Percentiles rank a stretch among this genome's conserved stretches.
Conservation (phyloP, 2,888 invertebrate genomes). For the Zaprionus obscuricornis region DNA sequence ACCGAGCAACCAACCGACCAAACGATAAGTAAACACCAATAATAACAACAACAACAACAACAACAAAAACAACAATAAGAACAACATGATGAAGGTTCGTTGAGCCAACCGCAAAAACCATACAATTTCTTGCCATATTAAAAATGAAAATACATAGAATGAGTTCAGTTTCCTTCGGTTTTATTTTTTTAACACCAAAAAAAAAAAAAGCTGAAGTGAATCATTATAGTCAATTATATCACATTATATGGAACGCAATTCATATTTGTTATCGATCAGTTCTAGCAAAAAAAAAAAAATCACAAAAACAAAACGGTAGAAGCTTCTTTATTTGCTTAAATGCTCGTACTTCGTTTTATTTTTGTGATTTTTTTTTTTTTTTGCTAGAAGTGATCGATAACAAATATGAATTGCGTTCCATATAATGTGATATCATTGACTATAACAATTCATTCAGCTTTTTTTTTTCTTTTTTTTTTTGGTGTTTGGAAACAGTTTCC, state of each 20-base stretch:
- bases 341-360: conserved; percentile 51
- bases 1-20: conserved; percentile 49
- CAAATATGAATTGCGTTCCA: conserved; percentile 25
- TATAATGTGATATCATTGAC: conserved; percentile 27
- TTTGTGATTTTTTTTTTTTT: conserved; percentile 58
- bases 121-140: conserved; percentile 33
- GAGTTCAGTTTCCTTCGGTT: too few relatives aligned
- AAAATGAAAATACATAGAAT: too few relatives aligned
- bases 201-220: conserved; percentile 16
- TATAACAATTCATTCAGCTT: conserved; percentile 22
- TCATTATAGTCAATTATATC: conserved; percentile 11
- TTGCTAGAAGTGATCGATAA: conserved; percentile 39
- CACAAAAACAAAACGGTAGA: conserved; percentile 53
- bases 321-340: conserved; percentile 57
- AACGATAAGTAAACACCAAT: conserved; percentile 63
- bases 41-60: conserved; percentile 29
- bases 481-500: conserved; percentile 16
- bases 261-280: conserved; percentile 30
- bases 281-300: conserved; percentile 45
- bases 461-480: conserved; percentile 1
- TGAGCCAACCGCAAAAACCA: conserved; percentile 29
- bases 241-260: conserved; percentile 38
- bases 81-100: conserved; percentile 21
- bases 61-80: conserved; percentile 38
- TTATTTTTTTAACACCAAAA: too few relatives aligned